These are phyloP conservation scores for Caenorhabditis sp. DNA, from an alignment of 2,888 invertebrate genomes.

Conservation along the genomic window DNA sequence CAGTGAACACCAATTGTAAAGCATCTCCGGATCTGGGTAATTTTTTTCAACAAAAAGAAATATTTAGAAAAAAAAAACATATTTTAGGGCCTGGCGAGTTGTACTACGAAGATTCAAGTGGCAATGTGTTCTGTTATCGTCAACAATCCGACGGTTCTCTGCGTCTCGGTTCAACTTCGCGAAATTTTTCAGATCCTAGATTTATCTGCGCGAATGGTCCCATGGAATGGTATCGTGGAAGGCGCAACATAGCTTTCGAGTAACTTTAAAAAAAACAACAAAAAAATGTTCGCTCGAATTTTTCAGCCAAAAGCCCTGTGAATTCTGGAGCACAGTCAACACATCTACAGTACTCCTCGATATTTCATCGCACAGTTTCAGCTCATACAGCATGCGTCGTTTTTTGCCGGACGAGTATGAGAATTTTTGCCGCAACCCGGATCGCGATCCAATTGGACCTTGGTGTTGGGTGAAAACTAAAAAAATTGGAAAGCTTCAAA, in stretches of 20 bases:
- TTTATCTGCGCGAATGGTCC: conserved; percentile 28
- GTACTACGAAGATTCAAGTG: conserved; percentile 7
- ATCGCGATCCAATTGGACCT: conserved; percentile 15
- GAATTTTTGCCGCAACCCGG: conserved; percentile 38
- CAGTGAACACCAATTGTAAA: conserved; percentile 14
- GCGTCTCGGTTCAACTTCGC: conserved; percentile 25
- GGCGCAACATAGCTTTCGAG: conserved; percentile 9
- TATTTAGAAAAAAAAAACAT: background rate
- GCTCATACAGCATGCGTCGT: conserved; percentile 29
- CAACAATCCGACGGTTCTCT: background rate
- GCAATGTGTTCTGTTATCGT: conserved; percentile 27
- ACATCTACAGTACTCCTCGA: conserved; percentile 12
- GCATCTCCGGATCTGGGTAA: conserved; percentile 1
- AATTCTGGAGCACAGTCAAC: conserved; percentile 17
- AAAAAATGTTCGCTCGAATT: background rate
- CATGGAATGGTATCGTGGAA: conserved; percentile 35
- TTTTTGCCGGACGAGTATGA: conserved; percentile 33
- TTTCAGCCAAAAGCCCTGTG: conserved; percentile 9
- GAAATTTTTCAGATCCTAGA: conserved; percentile 28
- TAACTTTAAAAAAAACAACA: background rate
- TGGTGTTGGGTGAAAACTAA: conserved; percentile 20
- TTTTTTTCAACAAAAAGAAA: conserved; percentile 6
- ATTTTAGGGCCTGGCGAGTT: background rate
- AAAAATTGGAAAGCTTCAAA: background rate
- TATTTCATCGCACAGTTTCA: conserved; percentile 23